These are phyloP conservation scores for Columba livia DNA, from an alignment of 2,113 vertebrate genomes.

Conservation along the genomic window DNA sequence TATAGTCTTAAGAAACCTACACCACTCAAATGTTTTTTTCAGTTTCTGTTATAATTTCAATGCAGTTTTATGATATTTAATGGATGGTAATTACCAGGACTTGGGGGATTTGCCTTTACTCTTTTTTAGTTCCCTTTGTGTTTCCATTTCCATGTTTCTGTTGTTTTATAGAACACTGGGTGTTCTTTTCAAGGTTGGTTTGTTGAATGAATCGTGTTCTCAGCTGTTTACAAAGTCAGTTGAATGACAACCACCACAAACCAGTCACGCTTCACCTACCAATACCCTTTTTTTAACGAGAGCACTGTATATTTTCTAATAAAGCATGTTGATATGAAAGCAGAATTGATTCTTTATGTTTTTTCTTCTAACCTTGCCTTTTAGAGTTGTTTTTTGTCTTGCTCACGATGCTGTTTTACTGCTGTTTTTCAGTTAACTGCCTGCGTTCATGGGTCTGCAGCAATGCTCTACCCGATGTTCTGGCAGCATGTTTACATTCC, in stretches of 20 bases:
- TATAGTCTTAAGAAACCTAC: background rate
- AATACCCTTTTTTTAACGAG: background rate
- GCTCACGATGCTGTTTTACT: background rate
- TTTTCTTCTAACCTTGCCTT: background rate
- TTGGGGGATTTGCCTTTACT: background rate
- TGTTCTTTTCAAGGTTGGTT: background rate
- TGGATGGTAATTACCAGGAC: background rate
- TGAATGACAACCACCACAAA: background rate
- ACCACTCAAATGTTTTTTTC: background rate
- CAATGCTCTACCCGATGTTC: constrained; percentile 97
- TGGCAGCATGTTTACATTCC: constrained; percentile 99
- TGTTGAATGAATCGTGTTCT: background rate
- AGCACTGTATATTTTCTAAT: background rate
- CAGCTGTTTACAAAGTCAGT: background rate
- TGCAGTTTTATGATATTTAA: background rate
- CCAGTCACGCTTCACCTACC: background rate
- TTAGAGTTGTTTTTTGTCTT: background rate
- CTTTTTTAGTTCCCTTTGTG: background rate
- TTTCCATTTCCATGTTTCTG: background rate
- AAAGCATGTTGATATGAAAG: background rate
- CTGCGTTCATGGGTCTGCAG: constrained; percentile 95
- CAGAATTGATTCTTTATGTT: background rate
- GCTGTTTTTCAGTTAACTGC: constrained; percentile 89
- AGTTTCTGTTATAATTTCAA: background rate
- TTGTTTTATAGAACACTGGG: background rate